Percentiles rank a stretch among this genome's conserved stretches.
Evolutionary conservation across 2,113 vertebrate genomes (phyloP).

Genomic region (Collichthys lucidus): DNA sequence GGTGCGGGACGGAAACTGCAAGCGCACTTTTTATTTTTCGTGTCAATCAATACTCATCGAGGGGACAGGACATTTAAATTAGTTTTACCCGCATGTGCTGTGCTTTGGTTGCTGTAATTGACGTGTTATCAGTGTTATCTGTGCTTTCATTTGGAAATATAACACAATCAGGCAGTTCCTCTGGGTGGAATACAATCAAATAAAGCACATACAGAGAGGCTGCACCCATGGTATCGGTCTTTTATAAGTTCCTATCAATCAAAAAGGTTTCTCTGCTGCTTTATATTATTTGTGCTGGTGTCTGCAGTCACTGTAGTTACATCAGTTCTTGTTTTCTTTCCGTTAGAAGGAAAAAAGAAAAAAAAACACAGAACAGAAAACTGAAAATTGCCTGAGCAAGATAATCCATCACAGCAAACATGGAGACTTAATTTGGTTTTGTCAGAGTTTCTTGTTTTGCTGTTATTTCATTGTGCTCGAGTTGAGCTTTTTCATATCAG

Average conservation of each 20-base stretch:
- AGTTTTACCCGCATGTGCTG: not conserved
- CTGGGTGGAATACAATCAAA: conserved; percentile 40
- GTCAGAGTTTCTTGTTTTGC: conserved; percentile 72
- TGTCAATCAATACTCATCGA: conserved; percentile 50
- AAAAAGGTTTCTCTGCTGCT: not conserved
- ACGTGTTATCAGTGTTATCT: conserved; percentile 33
- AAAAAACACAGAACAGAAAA: conserved; percentile 36
- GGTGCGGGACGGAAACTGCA: conserved; percentile 31
- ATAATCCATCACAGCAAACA: conserved; percentile 73
- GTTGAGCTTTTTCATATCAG: conserved; percentile 72
- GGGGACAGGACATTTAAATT: conserved; percentile 38
- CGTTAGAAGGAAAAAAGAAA: conserved; percentile 4
- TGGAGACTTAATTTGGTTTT: conserved; percentile 75
- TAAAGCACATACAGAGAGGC: conserved; percentile 20
- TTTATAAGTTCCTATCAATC: conserved; percentile 52
- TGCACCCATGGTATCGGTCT: conserved; percentile 10
- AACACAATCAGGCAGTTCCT: conserved; percentile 50
- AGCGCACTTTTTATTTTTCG: conserved; percentile 37
- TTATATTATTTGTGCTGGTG: conserved; percentile 22
- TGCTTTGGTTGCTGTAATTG: conserved; percentile 15
- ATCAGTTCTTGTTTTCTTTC: conserved; percentile 41
- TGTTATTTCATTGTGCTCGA: conserved; percentile 64
- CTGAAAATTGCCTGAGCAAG: conserved; percentile 58
- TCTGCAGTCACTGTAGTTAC: conserved; percentile 38
- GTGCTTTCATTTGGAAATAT: conserved; percentile 39